Evolutionary conservation across 2,888 invertebrate species (phyloP).

Genomic region (Periphyllus acericola): DNA sequence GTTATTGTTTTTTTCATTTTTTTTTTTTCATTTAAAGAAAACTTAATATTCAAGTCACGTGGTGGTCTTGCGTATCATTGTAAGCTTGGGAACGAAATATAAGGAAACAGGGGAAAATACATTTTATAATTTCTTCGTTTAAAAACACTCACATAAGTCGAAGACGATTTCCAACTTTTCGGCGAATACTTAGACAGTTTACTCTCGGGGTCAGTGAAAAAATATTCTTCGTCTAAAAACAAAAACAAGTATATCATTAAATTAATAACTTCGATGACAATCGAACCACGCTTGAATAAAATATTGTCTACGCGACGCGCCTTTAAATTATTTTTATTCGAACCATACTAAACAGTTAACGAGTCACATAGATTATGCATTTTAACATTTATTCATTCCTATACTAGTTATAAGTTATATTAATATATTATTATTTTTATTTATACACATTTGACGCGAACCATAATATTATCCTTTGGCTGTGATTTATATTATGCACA

Average conservation of each 20-base stretch:
- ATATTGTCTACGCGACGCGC: slow-evolving; percentile 42
- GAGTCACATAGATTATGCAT: neutral
- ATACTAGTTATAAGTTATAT: no score
- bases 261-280: neutral
- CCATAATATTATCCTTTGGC: neutral
- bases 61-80: neutral
- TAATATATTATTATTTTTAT: no score
- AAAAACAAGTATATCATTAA: slow-evolving; percentile 57
- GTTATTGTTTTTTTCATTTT: no score
- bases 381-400: neutral
- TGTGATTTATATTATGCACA: neutral
- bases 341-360: neutral
- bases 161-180: slow-evolving; percentile 94
- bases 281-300: neutral
- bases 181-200: slow-evolving; percentile 96
- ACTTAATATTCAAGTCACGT: no score
- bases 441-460: no score
- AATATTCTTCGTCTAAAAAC: slow-evolving; percentile 91
- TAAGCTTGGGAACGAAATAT: neutral
- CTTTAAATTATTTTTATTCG: neutral
- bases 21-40: no score
- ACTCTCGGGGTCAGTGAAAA: slow-evolving; percentile 93
- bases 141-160: slow-evolving; percentile 80
- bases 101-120: neutral
- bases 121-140: neutral